A percentile compares a stretch with the other conserved stretches of the same genome.
phyloP scores from a whole-genome alignment of 2,888 invertebrate genomes.

The Hoplodrina blanda region DNA sequence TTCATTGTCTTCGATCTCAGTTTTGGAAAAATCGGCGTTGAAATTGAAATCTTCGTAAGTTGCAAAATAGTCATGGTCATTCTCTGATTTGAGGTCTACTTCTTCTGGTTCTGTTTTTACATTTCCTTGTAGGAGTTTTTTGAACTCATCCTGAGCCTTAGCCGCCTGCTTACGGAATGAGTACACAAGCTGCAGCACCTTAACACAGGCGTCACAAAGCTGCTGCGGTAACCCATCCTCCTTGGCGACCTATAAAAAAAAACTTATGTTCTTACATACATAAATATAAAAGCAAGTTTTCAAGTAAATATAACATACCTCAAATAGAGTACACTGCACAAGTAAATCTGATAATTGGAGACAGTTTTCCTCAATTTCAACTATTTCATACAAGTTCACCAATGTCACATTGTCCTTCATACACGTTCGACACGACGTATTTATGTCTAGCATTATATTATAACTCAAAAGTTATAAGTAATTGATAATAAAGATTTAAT shows the following conservation, averaged over 20 bases:
- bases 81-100: constrained; percentile 71
- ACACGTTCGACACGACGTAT: constrained; percentile 83
- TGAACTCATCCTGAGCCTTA: constrained; percentile 77
- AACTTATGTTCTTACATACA: background rate
- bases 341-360: constrained; percentile 77
- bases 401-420: constrained; percentile 80
- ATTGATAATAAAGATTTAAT: background rate
- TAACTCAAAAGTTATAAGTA: background rate
- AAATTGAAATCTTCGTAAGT: constrained; percentile 65
- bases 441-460: constrained; percentile 78
- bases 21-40: constrained; percentile 59
- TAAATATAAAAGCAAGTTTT: background rate
- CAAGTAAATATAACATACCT: constrained; percentile 68
- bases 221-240: constrained; percentile 91
- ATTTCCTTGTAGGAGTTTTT: constrained; percentile 70
- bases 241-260: constrained; percentile 75
- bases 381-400: constrained; percentile 76
- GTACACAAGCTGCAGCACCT: constrained; percentile 86
- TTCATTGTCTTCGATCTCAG: constrained; percentile 61
- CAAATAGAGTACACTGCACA: constrained; percentile 76
- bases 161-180: constrained; percentile 79
- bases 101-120: constrained; percentile 67
- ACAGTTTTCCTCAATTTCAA: constrained; percentile 75
- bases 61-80: constrained; percentile 56
- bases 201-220: constrained; percentile 90